Percentiles rank a stretch among this genome's conserved stretches.
Conservation (phyloP, 2,888 invertebrate species). For the Cyaniris semiargus region DNA sequence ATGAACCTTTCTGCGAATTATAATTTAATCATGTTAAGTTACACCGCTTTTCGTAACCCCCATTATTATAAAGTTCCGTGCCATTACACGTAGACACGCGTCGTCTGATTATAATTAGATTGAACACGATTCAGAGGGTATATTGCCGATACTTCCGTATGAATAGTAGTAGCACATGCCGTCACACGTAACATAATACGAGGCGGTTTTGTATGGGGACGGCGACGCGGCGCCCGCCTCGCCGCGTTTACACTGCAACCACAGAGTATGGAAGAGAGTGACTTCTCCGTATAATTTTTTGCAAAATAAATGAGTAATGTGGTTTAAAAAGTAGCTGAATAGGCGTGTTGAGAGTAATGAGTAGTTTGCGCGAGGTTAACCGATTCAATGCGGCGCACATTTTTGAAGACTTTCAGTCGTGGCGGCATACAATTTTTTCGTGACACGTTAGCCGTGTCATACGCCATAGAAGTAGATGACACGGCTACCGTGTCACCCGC, state of each 20-base stretch:
- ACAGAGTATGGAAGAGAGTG: conserved; percentile 35
- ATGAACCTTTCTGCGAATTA: background rate
- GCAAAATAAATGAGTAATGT: background rate
- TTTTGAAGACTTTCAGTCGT: too few species aligned
- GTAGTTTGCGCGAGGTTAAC: too few species aligned
- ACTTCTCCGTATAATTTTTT: background rate
- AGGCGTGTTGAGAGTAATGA: too few species aligned
- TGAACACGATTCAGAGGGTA: background rate
- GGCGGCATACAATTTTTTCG: too few species aligned
- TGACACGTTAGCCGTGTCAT: too few species aligned
- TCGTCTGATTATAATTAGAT: conserved; percentile 10
- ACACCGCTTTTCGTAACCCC: conserved; percentile 3
- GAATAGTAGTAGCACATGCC: conserved; percentile 41
- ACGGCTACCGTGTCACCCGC: too few species aligned
- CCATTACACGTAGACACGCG: background rate
- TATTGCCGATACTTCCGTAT: conserved; percentile 19
- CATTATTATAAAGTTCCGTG: background rate
- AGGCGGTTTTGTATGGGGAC: conserved; percentile 41
- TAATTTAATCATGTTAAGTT: background rate
- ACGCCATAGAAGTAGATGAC: too few species aligned
- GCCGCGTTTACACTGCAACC: conserved; percentile 47
- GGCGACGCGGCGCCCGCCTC: conserved; percentile 49
- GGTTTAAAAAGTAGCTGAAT: too few species aligned
- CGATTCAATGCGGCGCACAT: too few species aligned
- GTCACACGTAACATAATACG: conserved; percentile 42